phyloP scores from a whole-genome alignment of 2,888 invertebrate genomes.

The Mythimna vitellina region DNA sequence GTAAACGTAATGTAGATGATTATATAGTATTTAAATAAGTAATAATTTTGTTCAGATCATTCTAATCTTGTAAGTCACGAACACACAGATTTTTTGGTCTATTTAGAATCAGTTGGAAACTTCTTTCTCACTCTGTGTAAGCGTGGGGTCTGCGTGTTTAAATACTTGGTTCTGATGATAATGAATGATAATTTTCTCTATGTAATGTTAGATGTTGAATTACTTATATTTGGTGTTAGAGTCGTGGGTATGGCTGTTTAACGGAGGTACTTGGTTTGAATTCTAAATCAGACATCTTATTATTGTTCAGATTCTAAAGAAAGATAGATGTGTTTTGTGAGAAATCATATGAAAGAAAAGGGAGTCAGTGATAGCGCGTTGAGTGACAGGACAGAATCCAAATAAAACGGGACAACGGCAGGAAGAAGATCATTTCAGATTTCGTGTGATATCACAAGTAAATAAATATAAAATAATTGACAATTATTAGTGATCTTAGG shows the following conservation, averaged over 20 bases:
- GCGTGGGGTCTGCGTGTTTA: conserved; percentile 16
- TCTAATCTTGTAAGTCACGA: conserved; percentile 46
- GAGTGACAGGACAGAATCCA: too few species aligned
- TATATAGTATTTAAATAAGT: conserved; percentile 36
- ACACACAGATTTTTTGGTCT: conserved; percentile 13
- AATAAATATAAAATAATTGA: too few species aligned
- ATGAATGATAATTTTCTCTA: conserved; percentile 25
- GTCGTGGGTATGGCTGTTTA: neutral
- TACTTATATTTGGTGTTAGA: neutral
- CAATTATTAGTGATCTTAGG: too few species aligned
- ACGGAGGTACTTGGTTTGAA: neutral
- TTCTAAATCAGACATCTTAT: neutral
- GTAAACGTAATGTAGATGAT: conserved; percentile 6
- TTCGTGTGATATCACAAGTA: too few species aligned
- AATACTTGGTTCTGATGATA: conserved; percentile 16
- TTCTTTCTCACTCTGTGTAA: conserved; percentile 24
- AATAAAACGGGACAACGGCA: too few species aligned
- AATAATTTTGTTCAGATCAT: conserved; percentile 44
- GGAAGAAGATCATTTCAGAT: too few species aligned
- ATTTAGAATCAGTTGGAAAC: conserved; percentile 1
- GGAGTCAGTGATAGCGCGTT: too few species aligned
- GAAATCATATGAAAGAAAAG: too few species aligned
- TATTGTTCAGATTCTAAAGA: too few species aligned
- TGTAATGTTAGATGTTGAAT: neutral
- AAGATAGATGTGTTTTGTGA: too few species aligned